Conservation (phyloP, 2,113 vertebrate genomes). For the Eubucco bourcierii region DNA sequence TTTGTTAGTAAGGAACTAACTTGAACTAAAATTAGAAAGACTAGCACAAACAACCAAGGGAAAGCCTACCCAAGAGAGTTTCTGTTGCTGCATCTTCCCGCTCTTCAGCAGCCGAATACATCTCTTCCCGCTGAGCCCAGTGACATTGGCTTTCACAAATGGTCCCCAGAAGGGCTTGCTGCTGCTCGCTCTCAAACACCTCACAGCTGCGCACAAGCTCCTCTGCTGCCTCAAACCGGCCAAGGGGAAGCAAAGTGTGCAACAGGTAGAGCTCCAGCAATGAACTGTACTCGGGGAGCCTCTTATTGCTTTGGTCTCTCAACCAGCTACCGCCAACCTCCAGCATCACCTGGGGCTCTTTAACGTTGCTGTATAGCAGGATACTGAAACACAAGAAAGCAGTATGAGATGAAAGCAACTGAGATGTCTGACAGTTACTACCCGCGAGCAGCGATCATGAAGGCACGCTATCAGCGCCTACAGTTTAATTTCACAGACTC, state of each 20-base stretch:
- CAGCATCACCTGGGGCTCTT: conserved; percentile 80
- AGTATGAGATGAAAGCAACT: not conserved
- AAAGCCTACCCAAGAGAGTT: conserved; percentile 60
- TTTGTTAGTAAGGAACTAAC: not conserved
- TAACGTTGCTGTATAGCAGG: conserved; percentile 88
- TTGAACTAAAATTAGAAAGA: not conserved
- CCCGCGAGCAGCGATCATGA: not conserved
- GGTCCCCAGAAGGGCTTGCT: conserved; percentile 41
- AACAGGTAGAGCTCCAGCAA: conserved; percentile 85
- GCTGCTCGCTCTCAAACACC: conserved; percentile 74
- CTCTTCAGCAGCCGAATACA: not conserved
- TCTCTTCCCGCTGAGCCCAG: not conserved
- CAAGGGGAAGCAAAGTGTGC: conserved; percentile 84
- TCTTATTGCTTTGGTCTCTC: conserved; percentile 67
- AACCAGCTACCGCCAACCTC: conserved; percentile 83
- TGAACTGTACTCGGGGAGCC: conserved; percentile 56
- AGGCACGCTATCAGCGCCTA: not conserved
- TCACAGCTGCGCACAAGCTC: conserved; percentile 68
- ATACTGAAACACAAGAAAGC: conserved; percentile 72
- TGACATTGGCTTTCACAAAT: conserved; percentile 63
- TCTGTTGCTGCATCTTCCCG: not conserved
- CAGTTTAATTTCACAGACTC: too few species aligned
- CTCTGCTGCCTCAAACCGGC: conserved; percentile 76
- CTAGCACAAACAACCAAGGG: not conserved
- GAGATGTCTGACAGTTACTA: not conserved